Evolutionary conservation across 1,140 invertebrate species (phyloP).

Genomic region (Drosophila bocqueti): DNA sequence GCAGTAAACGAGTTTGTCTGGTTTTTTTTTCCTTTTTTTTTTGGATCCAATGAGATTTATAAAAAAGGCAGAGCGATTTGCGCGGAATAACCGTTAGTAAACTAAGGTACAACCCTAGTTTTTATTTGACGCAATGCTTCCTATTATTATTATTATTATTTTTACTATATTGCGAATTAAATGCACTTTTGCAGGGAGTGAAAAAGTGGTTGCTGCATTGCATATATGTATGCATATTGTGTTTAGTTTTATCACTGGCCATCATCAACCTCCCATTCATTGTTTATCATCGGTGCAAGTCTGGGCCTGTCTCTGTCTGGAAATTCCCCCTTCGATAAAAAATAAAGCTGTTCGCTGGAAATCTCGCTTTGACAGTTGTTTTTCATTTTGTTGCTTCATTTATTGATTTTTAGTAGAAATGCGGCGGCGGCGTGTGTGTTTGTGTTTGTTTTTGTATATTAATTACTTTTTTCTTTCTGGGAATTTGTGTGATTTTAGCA

Average conservation of each 20-base stretch:
- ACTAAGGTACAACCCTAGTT: conserved; percentile 36
- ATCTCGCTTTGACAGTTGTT: conserved; percentile 30
- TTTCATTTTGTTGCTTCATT: conserved; percentile 8
- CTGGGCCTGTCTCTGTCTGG: conserved; percentile 13
- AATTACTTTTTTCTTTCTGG: conserved; percentile 2
- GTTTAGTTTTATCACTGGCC: conserved; percentile 1
- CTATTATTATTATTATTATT: conserved; percentile 11
- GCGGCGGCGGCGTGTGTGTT: too few species aligned
- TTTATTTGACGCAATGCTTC: background rate
- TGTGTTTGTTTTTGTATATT: background rate
- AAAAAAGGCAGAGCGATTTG: conserved; percentile 13
- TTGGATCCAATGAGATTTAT: conserved; percentile 14
- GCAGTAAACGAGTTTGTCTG: conserved; percentile 69
- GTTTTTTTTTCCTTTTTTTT: conserved; percentile 46
- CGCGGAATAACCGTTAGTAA: conserved; percentile 45
- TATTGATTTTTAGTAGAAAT: conserved; percentile 16
- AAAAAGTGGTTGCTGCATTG: conserved; percentile 17
- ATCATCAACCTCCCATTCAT: conserved; percentile 21
- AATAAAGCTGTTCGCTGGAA: conserved; percentile 24
- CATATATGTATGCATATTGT: background rate
- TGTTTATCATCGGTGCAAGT: conserved; percentile 21
- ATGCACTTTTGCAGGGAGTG: conserved; percentile 29
- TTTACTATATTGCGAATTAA: conserved; percentile 5
- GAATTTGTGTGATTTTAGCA: background rate
- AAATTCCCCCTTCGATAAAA: conserved; percentile 29